A percentile compares a stretch with the other conserved stretches of the same genome.
These are phyloP conservation scores for Oopsacas minuta DNA, from an alignment of 37 sponge, comb jelly and placozoan genomes.

Conservation along the genomic window DNA sequence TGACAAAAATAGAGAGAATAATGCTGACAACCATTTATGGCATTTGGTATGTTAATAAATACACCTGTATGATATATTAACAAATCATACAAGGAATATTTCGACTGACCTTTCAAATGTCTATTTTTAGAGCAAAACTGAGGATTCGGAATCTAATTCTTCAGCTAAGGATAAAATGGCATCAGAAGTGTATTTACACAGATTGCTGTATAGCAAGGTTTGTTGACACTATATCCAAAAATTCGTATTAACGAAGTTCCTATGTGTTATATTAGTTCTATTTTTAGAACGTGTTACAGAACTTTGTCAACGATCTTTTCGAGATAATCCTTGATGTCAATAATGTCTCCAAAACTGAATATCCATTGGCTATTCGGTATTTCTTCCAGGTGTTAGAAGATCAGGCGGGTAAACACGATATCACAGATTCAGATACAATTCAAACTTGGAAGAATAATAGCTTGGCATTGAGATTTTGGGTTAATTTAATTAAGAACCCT, in stretches of 20 bases:
- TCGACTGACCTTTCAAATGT: background rate
- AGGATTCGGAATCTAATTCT: background rate
- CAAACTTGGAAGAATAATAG: slow-evolving; percentile 98
- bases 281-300: slow-evolving; percentile 65
- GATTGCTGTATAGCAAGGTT: slow-evolving; percentile 89
- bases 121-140: background rate
- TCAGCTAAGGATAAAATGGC: slow-evolving; percentile 47
- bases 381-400: slow-evolving; percentile 89
- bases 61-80: background rate
- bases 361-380: slow-evolving; percentile 85
- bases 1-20: background rate
- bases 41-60: background rate
- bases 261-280: background rate
- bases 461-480: slow-evolving; percentile 82
- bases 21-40: background rate
- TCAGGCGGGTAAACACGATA: slow-evolving; percentile 44
- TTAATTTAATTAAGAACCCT: slow-evolving; percentile 96
- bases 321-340: slow-evolving; percentile 43
- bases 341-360: slow-evolving; percentile 23
- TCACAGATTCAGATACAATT: slow-evolving; percentile 62
- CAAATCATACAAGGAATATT: background rate
- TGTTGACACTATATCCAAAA: background rate
- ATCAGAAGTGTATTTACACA: slow-evolving; percentile 80
- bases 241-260: background rate
- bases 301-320: slow-evolving; percentile 84